Base-by-base conservation (phyloP, 2,888 invertebrate genomes). In the Cybosia mesomella region DNA sequence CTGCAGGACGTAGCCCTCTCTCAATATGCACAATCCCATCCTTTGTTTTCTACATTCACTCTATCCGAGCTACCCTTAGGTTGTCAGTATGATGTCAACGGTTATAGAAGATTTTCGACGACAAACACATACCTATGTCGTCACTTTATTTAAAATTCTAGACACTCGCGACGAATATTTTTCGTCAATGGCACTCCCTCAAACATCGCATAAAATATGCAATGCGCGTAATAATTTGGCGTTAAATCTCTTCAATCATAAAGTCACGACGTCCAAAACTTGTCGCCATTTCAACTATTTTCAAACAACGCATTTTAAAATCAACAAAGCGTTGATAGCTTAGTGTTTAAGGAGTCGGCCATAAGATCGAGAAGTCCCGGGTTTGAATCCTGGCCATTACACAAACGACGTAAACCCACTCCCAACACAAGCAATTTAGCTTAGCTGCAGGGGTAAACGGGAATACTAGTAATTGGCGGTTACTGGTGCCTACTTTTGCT, bases 111-210 rank as follows among this genome's bases (percentile, higher is more conserved):
- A 7, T 49, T 49, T 49, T 49, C 49, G n/a, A 49, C n/a, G n/a
- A 49, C n/a, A 0, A 49, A 1, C 15, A 8, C 43, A 43, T 43
- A 18, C 43, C 18, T 5, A 18, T 49, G 49, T 49, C 8, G 49
- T 49, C 49, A 49, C 7, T 18, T 39, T 15, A 18, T 18, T 49
- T 49, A n/a, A 49, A 49, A 49, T 49, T 49, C 49, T n/a, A 49
- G 49, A 1, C 49, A 49, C 18, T n/a, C n/a, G n/a, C n/a, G 49
- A 49, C n/a, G 49, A 49, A n/a, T n/a, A n/a, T 49, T 49, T 49
- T 18, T n/a, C 49, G n/a, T 49, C 49, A 49, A 49, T 49, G 49
- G n/a, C 49, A 49, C n/a, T n/a, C n/a, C 49, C n/a, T 49, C 49
- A n/a, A 49, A 49, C 18, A n/a, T 18, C 49, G 49, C 49, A 49